Evolutionary conservation across 2,888 invertebrate genomes (phyloP).

Genomic region (Alviniconcha strummeri): DNA sequence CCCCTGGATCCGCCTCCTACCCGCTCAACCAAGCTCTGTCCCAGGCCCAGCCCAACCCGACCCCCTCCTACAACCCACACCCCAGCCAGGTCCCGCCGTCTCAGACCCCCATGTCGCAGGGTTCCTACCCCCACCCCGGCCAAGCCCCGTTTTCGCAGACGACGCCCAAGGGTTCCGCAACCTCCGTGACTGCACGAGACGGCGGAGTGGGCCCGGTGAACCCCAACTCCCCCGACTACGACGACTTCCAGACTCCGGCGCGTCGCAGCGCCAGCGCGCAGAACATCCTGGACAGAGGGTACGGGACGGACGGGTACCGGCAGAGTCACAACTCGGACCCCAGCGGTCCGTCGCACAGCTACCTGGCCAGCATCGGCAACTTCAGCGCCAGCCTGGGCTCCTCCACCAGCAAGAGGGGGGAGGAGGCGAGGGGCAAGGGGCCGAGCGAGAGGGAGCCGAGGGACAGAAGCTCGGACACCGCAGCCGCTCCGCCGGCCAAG

Average conservation of each 20-base stretch:
- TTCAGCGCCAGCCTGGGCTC: not conserved
- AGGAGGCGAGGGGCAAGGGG: not conserved
- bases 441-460: not conserved
- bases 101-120: too few relatives aligned
- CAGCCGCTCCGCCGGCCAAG: constrained; percentile 22
- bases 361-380: constrained; percentile 16
- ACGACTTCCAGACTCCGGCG: constrained; percentile 25
- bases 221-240: not conserved
- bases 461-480: not conserved
- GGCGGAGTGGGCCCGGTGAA: not conserved
- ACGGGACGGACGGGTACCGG: not conserved
- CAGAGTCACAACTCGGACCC: constrained; percentile 19
- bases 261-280: constrained; percentile 40
- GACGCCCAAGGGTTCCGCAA: not conserved
- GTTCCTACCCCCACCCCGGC: not conserved
- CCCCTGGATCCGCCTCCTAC: not conserved
- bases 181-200: not conserved
- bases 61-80: not conserved
- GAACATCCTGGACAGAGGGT: constrained; percentile 35
- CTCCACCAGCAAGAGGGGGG: not conserved
- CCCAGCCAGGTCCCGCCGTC: too few relatives aligned
- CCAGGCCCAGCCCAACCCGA: not conserved
- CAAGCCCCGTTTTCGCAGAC: constrained; percentile 13
- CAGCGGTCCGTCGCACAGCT: not conserved
- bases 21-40: not conserved